Percentiles rank a stretch among this genome's conserved stretches.
Evolutionary conservation across 2,888 invertebrate genomes (phyloP).

Genomic region (Erebia aethiops): DNA sequence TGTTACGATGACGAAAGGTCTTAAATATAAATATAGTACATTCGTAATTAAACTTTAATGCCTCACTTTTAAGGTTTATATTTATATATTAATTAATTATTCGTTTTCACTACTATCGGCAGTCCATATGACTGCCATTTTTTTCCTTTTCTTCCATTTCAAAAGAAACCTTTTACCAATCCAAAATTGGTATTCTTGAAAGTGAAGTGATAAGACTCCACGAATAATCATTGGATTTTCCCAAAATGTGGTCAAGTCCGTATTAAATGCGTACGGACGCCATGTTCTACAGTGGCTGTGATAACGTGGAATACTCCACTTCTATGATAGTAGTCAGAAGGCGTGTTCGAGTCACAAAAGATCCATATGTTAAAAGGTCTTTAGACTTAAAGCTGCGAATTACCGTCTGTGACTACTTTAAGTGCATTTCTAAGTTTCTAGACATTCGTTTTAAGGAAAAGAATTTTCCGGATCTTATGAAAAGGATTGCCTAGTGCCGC

Average conservation of each 20-base stretch:
- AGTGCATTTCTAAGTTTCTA: constrained; percentile 67
- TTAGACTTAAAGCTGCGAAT: constrained; percentile 88
- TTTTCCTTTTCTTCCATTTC: too few species aligned
- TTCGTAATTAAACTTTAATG: too few species aligned
- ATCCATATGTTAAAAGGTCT: constrained; percentile 56
- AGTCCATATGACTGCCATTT: too few species aligned
- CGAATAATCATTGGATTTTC: constrained; percentile 18
- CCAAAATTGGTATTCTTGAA: neutral
- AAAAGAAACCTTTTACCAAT: too few species aligned
- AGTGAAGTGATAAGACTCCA: neutral
- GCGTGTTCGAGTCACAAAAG: constrained; percentile 7
- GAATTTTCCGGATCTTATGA: neutral
- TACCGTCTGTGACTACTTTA: constrained; percentile 56
- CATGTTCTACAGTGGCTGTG: constrained; percentile 73
- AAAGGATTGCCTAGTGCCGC: neutral
- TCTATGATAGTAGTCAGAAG: constrained; percentile 29
- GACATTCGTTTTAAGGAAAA: constrained; percentile 74
- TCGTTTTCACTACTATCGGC: too few species aligned
- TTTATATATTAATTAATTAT: too few species aligned
- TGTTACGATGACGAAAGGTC: too few species aligned
- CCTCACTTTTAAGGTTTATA: too few species aligned
- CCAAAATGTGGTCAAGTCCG: constrained; percentile 17
- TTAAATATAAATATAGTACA: too few species aligned
- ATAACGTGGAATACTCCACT: constrained; percentile 52
- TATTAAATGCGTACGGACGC: constrained; percentile 41